Evolutionary conservation across 1,140 invertebrate species (phyloP).

Genomic region (Lasioglossum albipes): DNA sequence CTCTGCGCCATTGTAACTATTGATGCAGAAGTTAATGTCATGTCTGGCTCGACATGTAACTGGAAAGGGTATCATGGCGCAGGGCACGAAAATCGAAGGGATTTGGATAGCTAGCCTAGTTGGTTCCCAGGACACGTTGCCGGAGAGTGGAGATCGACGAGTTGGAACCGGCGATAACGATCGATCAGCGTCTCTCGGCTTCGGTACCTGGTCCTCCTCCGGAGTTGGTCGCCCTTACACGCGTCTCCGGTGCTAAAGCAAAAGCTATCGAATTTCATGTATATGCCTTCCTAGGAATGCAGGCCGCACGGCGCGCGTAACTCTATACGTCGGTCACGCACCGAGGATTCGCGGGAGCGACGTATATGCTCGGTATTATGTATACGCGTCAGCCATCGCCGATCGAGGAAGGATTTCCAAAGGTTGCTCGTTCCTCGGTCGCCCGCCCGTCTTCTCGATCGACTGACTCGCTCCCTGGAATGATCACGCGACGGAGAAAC

Average conservation of each 20-base stretch:
- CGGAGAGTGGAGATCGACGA: slow-evolving; percentile 26
- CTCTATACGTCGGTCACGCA: slow-evolving; percentile 74
- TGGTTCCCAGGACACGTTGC: not conserved
- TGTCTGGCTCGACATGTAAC: no score
- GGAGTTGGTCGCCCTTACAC: slow-evolving; percentile 23
- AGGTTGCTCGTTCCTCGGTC: slow-evolving; percentile 10
- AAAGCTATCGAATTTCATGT: slow-evolving; percentile 74
- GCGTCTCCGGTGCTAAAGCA: slow-evolving; percentile 18
- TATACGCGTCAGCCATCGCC: slow-evolving; percentile 29
- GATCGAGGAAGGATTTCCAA: slow-evolving; percentile 44
- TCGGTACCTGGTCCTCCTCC: slow-evolving; percentile 26
- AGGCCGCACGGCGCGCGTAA: slow-evolving; percentile 65
- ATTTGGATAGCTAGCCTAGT: not conserved
- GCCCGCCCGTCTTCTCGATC: not conserved
- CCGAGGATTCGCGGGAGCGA: slow-evolving; percentile 43
- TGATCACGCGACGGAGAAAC: slow-evolving; percentile 8
- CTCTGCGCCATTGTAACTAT: no score
- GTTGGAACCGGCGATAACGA: slow-evolving; percentile 48
- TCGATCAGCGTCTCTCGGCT: slow-evolving; percentile 40
- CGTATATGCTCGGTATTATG: slow-evolving; percentile 40
- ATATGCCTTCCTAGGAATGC: slow-evolving; percentile 68
- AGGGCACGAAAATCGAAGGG: not conserved
- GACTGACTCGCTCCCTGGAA: not conserved
- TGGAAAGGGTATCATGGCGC: not conserved
- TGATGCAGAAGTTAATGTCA: no score